Conservation (phyloP, 2,888 invertebrate species). For the Ochropacha duplaris region DNA sequence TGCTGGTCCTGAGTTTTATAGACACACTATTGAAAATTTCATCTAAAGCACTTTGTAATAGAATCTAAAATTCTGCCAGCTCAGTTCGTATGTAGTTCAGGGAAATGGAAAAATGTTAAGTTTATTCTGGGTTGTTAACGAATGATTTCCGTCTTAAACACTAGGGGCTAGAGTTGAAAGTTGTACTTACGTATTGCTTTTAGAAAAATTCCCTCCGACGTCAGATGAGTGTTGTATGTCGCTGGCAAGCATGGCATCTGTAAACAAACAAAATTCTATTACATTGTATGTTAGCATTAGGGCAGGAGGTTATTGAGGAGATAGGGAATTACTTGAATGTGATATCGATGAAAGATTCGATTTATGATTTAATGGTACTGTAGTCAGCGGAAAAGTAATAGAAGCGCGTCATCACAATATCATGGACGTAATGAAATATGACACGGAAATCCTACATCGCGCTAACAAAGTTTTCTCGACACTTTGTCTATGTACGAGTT, state of each 20-base stretch:
- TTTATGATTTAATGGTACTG: not conserved
- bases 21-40: not conserved
- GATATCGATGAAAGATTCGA: not conserved
- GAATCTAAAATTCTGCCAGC: not conserved
- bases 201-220: slow-evolving; percentile 37
- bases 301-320: not conserved
- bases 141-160: slow-evolving; percentile 14
- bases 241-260: slow-evolving; percentile 63
- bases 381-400: no score
- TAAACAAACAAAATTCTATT: slow-evolving; percentile 54
- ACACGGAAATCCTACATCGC: no score
- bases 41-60: not conserved
- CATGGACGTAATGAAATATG: no score
- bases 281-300: slow-evolving; percentile 12
- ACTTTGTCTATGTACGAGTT: no score
- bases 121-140: not conserved
- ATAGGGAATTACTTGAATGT: not conserved
- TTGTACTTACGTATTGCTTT: slow-evolving; percentile 44
- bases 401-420: no score
- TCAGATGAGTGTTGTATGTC: slow-evolving; percentile 49
- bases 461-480: no score
- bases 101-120: slow-evolving; percentile 5
- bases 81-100: not conserved
- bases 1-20: not conserved
- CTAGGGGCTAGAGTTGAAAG: slow-evolving; percentile 30